phyloP scores from a whole-genome alignment of 2,797 vertebrate genomes.

The Anolis apletophallus region DNA sequence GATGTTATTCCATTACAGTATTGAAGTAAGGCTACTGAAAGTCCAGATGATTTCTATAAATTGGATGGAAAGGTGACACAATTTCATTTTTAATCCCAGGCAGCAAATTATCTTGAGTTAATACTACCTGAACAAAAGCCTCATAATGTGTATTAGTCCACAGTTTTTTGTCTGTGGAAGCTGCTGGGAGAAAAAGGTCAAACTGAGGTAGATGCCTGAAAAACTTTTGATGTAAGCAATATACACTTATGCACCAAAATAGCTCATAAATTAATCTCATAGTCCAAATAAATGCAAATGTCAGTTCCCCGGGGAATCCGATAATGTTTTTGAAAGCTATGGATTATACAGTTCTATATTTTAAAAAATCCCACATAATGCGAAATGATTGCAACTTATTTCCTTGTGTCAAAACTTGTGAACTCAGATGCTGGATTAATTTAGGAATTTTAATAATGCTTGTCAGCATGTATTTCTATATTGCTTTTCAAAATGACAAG shows the following conservation, averaged over 20 bases:
- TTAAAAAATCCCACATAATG: neutral
- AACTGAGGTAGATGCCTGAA: neutral
- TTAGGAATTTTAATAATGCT: neutral
- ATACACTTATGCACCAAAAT: neutral
- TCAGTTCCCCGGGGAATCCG: neutral
- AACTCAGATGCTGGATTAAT: neutral
- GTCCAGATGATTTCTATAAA: neutral
- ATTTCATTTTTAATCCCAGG: neutral
- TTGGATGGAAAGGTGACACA: neutral
- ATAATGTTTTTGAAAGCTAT: neutral
- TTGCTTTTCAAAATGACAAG: neutral
- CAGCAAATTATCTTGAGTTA: neutral
- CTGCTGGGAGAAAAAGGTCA: too few species aligned
- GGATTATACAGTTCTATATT: neutral
- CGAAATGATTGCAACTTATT: neutral
- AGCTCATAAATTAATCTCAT: neutral
- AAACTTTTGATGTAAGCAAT: neutral
- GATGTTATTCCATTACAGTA: neutral
- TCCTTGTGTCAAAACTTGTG: neutral
- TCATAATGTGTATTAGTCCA: neutral
- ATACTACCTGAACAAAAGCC: neutral
- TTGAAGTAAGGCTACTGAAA: neutral
- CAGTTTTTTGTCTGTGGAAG: neutral
- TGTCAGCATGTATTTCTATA: slow-evolving; percentile 10
- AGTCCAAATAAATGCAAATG: neutral